phyloP scores from a whole-genome alignment of 2,113 vertebrate genomes.

The Gambusia holbrooki region DNA sequence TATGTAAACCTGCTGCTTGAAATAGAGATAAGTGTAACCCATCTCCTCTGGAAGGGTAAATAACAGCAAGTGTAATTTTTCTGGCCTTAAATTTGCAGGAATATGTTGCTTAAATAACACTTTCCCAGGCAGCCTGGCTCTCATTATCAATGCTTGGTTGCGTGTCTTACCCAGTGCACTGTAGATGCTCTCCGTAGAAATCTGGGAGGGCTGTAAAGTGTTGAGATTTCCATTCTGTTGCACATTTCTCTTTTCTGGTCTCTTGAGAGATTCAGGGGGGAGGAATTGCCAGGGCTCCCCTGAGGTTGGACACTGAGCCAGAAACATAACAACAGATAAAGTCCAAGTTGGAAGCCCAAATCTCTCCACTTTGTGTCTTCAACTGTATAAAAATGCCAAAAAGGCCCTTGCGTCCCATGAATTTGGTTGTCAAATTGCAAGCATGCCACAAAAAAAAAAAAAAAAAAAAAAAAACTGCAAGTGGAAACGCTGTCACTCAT shows the following conservation, averaged over 20 bases:
- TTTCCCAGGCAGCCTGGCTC: conserved; percentile 33
- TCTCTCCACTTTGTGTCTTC: conserved; percentile 56
- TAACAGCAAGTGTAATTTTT: conserved; percentile 34
- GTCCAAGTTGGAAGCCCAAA: conserved; percentile 69
- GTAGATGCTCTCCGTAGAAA: conserved; percentile 77
- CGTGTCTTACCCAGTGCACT: conserved; percentile 73
- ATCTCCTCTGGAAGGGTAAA: conserved; percentile 37
- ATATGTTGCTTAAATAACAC: conserved; percentile 37
- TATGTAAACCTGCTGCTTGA: too few relatives aligned
- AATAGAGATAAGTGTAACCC: background rate
- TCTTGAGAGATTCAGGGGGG: conserved; percentile 54
- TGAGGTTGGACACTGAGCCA: conserved; percentile 70
- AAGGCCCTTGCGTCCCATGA: conserved; percentile 21
- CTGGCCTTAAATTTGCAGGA: conserved; percentile 21
- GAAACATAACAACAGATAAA: conserved; percentile 72
- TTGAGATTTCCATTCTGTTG: conserved; percentile 80
- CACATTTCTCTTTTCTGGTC: conserved; percentile 71
- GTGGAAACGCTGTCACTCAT: conserved; percentile 34
- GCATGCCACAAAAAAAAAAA: conserved; percentile 19
- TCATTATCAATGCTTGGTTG: conserved; percentile 78
- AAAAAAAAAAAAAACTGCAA: conserved; percentile 28
- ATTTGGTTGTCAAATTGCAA: conserved; percentile 19
- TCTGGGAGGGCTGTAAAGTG: conserved; percentile 69
- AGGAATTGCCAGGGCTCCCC: conserved; percentile 65
- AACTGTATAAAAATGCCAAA: conserved; percentile 43